Conservation (phyloP, 1,140 invertebrate genomes). For the Tetramorium parvispinum region DNA sequence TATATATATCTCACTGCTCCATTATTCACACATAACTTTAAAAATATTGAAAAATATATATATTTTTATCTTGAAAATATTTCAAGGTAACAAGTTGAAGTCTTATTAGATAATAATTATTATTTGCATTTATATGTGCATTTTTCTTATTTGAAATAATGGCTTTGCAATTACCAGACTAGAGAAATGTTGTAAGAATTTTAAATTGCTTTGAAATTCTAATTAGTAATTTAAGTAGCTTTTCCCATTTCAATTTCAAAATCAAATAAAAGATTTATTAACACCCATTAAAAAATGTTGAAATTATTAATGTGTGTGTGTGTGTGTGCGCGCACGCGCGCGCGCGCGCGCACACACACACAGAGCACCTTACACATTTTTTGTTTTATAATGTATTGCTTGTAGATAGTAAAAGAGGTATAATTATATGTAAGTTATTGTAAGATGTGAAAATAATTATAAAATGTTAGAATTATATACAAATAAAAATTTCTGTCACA, state of each 20-base stretch:
- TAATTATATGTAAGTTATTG: constrained; percentile 59
- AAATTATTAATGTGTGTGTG: not conserved
- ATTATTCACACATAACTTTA: constrained; percentile 3
- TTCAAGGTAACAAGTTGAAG: not conserved
- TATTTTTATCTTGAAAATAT: constrained; percentile 7
- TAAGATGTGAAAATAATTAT: constrained; percentile 52
- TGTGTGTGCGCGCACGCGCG: too few species aligned
- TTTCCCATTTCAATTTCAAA: not conserved
- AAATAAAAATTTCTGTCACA: constrained; percentile 51
- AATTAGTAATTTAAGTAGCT: constrained; percentile 4
- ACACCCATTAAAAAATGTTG: not conserved
- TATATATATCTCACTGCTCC: not conserved
- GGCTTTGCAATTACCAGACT: not conserved
- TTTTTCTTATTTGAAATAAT: constrained; percentile 21
- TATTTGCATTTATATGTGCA: constrained; percentile 50
- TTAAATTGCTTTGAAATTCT: not conserved
- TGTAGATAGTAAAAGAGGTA: constrained; percentile 63
- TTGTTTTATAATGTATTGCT: constrained; percentile 64
- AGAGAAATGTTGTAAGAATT: not conserved
- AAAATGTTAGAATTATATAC: constrained; percentile 61
- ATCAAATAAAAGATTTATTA: constrained; percentile 10
- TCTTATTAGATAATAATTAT: constrained; percentile 18
- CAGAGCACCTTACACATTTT: constrained; percentile 27
- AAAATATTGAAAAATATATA: too few species aligned
- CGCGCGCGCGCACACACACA: too few species aligned